A percentile compares a stretch with the other conserved stretches of the same genome.
Conservation (phyloP, 2,797 vertebrate genomes). For the Epinephelus malabaricus region DNA sequence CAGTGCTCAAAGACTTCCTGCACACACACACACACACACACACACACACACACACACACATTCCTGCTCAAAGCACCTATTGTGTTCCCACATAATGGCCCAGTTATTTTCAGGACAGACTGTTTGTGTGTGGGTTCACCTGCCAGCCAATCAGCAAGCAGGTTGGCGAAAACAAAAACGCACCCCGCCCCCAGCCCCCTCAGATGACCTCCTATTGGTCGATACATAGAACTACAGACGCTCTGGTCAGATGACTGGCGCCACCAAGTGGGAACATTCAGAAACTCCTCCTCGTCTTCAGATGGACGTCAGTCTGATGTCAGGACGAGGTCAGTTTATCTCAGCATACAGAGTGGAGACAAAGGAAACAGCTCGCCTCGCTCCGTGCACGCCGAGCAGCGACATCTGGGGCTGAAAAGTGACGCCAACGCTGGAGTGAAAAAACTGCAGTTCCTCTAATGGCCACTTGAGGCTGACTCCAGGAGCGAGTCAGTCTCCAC, state of each 20-base stretch:
- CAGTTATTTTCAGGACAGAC: constrained; percentile 74
- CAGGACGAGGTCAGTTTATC: too few species aligned
- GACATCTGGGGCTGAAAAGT: too few species aligned
- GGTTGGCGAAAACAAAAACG: constrained; percentile 22
- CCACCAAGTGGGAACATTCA: background rate
- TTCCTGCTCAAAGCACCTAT: constrained; percentile 50
- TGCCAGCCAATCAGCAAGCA: constrained; percentile 21
- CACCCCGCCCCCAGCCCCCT: background rate
- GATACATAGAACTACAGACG: background rate
- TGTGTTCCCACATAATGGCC: constrained; percentile 71
- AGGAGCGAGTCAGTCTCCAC: too few species aligned
- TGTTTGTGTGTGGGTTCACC: constrained; percentile 8
- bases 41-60: constrained; percentile 48
- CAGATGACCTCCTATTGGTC: constrained; percentile 26
- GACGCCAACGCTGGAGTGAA: too few species aligned
- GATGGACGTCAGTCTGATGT: too few species aligned
- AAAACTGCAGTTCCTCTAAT: too few species aligned
- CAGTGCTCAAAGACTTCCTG: constrained; percentile 79
- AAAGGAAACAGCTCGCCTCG: too few species aligned
- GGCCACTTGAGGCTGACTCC: too few species aligned
- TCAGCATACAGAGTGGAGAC: too few species aligned
- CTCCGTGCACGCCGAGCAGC: too few species aligned
- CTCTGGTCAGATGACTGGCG: background rate
- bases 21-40: constrained; percentile 30
- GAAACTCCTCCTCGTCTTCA: too few species aligned